phyloP scores from a whole-genome alignment of 2,888 invertebrate genomes.

The Melangyna quadrimaculata region DNA sequence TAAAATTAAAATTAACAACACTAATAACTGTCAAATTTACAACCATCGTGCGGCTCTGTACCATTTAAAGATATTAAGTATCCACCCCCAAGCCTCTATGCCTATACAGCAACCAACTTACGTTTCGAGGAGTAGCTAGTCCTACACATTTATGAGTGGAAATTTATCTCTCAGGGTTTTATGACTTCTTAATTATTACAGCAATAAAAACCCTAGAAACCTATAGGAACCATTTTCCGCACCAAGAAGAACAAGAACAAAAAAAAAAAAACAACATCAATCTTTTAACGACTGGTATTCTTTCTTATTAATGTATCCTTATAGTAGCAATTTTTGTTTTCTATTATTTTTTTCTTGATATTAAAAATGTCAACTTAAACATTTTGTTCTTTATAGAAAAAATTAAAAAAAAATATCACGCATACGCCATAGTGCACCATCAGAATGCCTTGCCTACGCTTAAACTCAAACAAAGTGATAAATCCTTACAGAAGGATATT shows the following conservation, averaged over 20 bases:
- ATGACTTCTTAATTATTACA: slow-evolving; percentile 64
- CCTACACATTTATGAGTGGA: slow-evolving; percentile 15
- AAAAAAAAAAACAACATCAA: background rate
- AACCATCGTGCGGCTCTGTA: slow-evolving; percentile 32
- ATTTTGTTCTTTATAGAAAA: background rate
- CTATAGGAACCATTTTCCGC: background rate
- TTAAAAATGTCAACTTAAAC: slow-evolving; percentile 46
- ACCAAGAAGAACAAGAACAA: background rate
- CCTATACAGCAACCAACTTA: too few species aligned
- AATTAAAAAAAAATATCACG: slow-evolving; percentile 31
- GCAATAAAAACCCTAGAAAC: slow-evolving; percentile 45
- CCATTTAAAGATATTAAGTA: slow-evolving; percentile 9
- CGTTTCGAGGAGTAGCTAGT: slow-evolving; percentile 6
- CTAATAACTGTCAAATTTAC: slow-evolving; percentile 48
- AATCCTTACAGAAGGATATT: slow-evolving; percentile 58
- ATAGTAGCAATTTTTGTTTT: background rate
- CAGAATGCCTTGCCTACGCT: background rate
- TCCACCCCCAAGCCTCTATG: background rate
- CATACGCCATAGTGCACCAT: slow-evolving; percentile 45
- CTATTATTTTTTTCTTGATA: background rate
- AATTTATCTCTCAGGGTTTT: slow-evolving; percentile 50
- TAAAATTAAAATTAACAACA: slow-evolving; percentile 34
- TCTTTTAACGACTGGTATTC: background rate
- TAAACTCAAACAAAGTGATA: slow-evolving; percentile 30
- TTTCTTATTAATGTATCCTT: background rate